phyloP scores from a whole-genome alignment of 1,140 invertebrate species.

The Euura lappo region DNA sequence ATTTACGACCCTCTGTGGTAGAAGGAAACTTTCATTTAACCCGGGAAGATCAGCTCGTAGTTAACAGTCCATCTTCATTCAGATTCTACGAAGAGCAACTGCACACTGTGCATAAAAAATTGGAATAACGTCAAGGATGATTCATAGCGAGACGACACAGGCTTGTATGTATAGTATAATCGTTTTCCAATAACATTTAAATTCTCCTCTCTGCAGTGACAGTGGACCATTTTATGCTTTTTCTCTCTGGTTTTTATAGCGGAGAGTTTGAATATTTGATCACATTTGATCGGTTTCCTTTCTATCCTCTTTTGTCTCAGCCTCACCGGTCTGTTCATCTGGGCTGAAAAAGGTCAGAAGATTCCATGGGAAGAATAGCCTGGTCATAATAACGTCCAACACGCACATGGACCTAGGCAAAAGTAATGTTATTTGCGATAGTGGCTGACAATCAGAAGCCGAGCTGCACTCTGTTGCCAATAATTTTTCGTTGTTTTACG shows the following conservation, averaged over 20 bases:
- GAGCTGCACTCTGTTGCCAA: neutral
- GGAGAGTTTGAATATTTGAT: neutral
- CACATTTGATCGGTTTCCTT: neutral
- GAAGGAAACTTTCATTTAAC: no score
- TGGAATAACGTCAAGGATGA: neutral
- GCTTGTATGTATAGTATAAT: neutral
- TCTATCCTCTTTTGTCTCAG: neutral
- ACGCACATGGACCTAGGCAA: neutral
- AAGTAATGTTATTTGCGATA: neutral
- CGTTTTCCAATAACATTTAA: conserved; percentile 15
- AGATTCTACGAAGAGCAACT: neutral
- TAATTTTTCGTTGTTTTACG: neutral
- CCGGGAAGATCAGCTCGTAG: no score
- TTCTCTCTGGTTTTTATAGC: neutral
- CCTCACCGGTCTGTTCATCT: neutral
- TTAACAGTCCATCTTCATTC: no score
- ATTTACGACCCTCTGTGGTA: no score
- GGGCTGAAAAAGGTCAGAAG: neutral
- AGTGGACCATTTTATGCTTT: neutral
- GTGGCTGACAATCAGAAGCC: neutral
- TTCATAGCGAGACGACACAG: neutral
- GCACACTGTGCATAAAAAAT: neutral
- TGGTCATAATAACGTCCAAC: neutral
- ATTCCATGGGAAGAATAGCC: neutral
- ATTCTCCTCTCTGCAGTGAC: neutral